Evolutionary conservation across 1,140 invertebrate species (phyloP).

Genomic region (Hypothenemus hampei): DNA sequence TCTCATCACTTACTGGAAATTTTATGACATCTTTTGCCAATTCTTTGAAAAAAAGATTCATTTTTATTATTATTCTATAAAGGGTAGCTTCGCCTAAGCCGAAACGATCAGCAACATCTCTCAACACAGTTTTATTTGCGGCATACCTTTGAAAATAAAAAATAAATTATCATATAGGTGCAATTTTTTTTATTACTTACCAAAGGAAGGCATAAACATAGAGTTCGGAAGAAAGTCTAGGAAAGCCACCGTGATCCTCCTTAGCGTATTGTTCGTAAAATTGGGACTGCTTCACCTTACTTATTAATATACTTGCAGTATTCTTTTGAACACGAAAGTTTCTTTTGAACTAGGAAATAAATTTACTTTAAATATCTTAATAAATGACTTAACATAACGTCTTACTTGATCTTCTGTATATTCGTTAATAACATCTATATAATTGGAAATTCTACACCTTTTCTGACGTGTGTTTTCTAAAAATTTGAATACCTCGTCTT

Average conservation of each 20-base stretch:
- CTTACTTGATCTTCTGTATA: neutral
- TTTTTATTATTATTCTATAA: neutral
- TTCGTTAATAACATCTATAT: neutral
- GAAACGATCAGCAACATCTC: conserved; percentile 1
- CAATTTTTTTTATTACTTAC: neutral
- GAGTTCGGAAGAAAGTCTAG: neutral
- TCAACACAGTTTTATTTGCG: neutral
- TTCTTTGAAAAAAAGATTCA: neutral
- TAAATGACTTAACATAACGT: neutral
- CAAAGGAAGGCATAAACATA: neutral
- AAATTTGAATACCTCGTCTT: too few relatives aligned
- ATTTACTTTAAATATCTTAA: neutral
- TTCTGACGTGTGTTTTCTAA: too few relatives aligned
- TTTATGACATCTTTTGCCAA: neutral
- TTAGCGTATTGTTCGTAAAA: neutral
- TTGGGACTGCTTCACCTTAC: neutral
- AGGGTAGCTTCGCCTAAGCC: neutral
- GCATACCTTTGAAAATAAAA: neutral
- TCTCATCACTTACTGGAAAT: neutral
- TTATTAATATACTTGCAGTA: neutral
- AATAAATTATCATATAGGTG: neutral
- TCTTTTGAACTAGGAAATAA: neutral
- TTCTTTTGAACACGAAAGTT: neutral
- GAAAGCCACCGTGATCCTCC: neutral
- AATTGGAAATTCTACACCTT: neutral